Conservation (phyloP, 2,888 invertebrate genomes). For the Nemapogon koenigi region DNA sequence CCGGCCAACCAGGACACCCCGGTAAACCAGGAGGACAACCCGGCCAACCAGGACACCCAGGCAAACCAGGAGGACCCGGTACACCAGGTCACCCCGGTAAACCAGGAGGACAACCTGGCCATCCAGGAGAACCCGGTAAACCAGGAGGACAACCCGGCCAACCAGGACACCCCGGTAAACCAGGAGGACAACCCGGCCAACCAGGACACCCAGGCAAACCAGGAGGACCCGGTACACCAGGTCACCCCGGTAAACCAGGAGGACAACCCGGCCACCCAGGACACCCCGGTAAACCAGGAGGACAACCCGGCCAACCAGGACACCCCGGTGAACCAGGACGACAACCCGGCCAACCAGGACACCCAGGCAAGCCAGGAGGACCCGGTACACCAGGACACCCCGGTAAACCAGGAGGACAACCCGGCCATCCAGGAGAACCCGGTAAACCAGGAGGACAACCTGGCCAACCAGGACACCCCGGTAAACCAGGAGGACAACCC, state of each 20-base stretch:
- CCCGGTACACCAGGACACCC: not conserved
- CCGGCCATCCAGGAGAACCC: not conserved
- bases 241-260: not conserved
- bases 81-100: not conserved
- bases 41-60: constrained; percentile 3
- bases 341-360: constrained; percentile 1
- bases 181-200: not conserved
- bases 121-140: not conserved
- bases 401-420: not conserved
- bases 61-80: constrained; percentile 1
- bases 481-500: not conserved
- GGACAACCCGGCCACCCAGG: constrained; percentile 2
- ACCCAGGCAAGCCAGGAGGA: constrained; percentile 3
- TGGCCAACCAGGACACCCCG: not conserved
- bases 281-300: constrained; percentile 6
- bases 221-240: not conserved
- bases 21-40: constrained; percentile 1
- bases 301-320: constrained; percentile 8
- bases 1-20: constrained; percentile 1
- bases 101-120: constrained; percentile 1
- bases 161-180: constrained; percentile 1
- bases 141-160: not conserved
- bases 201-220: not conserved
- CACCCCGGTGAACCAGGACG: constrained; percentile 3
- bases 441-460: not conserved